Base-by-base conservation (phyloP, 1,140 invertebrate genomes). In the Panagrolaimus sp. region DNA sequence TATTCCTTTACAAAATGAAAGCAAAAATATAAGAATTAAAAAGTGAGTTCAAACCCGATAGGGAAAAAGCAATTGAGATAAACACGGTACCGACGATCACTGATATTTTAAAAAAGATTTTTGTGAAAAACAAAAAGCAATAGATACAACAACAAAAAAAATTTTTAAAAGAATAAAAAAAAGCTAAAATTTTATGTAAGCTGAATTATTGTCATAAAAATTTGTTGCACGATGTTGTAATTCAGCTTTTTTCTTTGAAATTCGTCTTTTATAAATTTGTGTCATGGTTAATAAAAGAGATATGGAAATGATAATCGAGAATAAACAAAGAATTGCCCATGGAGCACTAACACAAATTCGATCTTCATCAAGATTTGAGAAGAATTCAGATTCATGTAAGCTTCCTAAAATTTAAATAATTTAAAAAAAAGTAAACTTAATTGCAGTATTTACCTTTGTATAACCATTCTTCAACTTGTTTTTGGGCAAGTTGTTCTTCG, bases 391-490 rank as follows among this genome's bases (percentile, higher is more conserved):
- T 58, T 58, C 52, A 17, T 58, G 21, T 14, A n/a, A 21, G 17
- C 17, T 58, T 21, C 52, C 52, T 58, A 21, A 14, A 58, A 58
- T n/a, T 12, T 58, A 21, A 2, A 10, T 38, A 6, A n/a, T 17
- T n/a, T 21, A 5, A 21, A 26, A 21, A 21, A 21, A 21, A 58
- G 1, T 14, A 0, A 21, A 12, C 21, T 26, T 58, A 58, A 55
- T 58, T 21, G 46, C 21, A 15, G 0, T 10, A 21, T 32, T 26
- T 14, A 65, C 63, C 63, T 43, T 65, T 65, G 1, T 12, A 21
- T n/a, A 65, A 21, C 71, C 71, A 73, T 14, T 68, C 45, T 52
- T 73, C 72, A 14, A 73, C 47, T 47, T 73, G 72, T 21, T 68
- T 48, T 38, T 73, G 72, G 14, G 72, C 72, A 6, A 66, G 17